A percentile compares a stretch with the other conserved stretches of the same genome.
Evolutionary conservation across 2,113 vertebrate species (phyloP).

Genomic region (Oryzias woworae): DNA sequence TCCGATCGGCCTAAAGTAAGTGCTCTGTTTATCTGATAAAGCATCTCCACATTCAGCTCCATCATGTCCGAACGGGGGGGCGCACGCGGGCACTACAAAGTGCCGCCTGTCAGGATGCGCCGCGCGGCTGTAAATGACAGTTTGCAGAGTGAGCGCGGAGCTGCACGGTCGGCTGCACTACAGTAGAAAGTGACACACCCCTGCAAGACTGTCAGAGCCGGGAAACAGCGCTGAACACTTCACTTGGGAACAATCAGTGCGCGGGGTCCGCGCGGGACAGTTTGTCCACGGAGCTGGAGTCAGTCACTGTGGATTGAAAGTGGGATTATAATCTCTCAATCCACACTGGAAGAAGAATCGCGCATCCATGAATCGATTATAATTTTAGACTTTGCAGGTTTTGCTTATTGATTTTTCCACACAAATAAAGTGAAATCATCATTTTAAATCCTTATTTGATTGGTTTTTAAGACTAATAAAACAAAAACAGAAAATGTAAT

Average conservation of each 20-base stretch:
- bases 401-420: too few relatives aligned
- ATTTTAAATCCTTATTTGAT: too few relatives aligned
- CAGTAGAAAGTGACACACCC: conserved; percentile 60
- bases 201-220: conserved; percentile 35
- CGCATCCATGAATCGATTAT: conserved; percentile 5
- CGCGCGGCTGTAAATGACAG: background rate
- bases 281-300: conserved; percentile 27
- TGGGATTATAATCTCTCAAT: conserved; percentile 19
- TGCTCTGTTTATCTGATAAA: conserved; percentile 42
- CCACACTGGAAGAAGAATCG: conserved; percentile 2
- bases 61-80: too few relatives aligned
- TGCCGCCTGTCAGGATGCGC: conserved; percentile 3
- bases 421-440: too few relatives aligned
- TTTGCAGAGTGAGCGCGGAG: conserved; percentile 2
- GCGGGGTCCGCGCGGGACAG: conserved; percentile 28
- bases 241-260: conserved; percentile 41
- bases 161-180: conserved; percentile 21
- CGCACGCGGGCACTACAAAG: too few relatives aligned
- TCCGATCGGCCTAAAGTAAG: conserved; percentile 62
- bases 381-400: background rate
- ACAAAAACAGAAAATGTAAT: background rate
- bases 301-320: conserved; percentile 15
- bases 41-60: conserved; percentile 5
- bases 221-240: conserved; percentile 40
- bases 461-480: background rate